These are phyloP conservation scores for Coluber constrictor DNA, from an alignment of 2,797 vertebrate genomes.

Conservation along the genomic window DNA sequence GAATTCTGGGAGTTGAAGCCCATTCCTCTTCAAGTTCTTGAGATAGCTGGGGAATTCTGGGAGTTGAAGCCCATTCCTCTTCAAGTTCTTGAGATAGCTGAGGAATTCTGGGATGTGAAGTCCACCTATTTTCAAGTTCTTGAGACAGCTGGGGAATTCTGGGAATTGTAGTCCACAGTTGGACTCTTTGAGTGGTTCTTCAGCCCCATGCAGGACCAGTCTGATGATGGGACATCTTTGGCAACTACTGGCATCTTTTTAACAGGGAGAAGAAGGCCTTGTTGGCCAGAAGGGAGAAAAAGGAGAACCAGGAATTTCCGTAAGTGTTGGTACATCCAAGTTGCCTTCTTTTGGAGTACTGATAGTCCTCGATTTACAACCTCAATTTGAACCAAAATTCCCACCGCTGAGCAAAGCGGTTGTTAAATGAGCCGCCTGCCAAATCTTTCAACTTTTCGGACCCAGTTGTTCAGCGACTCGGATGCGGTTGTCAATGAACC, in stretches of 20 bases:
- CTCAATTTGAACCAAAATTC: too few species aligned
- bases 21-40: too few species aligned
- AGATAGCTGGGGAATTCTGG: neutral
- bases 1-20: too few species aligned
- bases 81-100: too few species aligned
- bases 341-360: neutral
- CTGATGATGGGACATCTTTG: neutral
- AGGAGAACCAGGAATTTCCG: constrained; percentile 84
- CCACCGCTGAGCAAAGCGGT: too few species aligned
- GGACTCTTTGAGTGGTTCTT: too few species aligned
- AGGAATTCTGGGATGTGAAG: too few species aligned
- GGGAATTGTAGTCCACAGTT: neutral
- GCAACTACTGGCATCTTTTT: constrained; percentile 32
- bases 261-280: constrained; percentile 75
- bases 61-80: neutral
- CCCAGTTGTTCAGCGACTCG: too few species aligned
- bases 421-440: too few species aligned
- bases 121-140: too few species aligned
- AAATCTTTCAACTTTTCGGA: too few species aligned
- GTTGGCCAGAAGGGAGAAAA: constrained; percentile 83
- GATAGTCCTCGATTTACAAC: neutral
- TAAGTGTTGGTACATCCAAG: constrained; percentile 59
- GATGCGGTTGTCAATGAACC: too few species aligned
- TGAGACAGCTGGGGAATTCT: neutral
- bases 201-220: neutral